Percentiles rank a stretch among this genome's conserved stretches.
Evolutionary conservation across 2,797 vertebrate species (phyloP).

Genomic region (Pseudopleuronectes americanus): DNA sequence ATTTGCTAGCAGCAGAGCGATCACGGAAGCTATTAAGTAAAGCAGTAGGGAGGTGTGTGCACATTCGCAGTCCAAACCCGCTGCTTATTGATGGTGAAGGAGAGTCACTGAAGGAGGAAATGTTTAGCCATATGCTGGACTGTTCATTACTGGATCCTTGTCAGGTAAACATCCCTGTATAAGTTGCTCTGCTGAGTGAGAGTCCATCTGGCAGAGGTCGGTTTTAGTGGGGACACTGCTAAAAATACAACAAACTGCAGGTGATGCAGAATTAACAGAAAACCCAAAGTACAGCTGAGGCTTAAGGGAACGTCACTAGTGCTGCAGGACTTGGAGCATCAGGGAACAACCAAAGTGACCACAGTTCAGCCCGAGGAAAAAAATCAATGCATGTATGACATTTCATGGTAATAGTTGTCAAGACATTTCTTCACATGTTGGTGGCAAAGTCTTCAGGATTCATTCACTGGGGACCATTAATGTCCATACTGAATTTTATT

Average conservation of each 20-base stretch:
- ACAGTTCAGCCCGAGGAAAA: background rate
- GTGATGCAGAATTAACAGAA: background rate
- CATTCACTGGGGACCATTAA: background rate
- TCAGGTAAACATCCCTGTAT: conserved; percentile 23
- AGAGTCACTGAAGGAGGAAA: conserved; percentile 45
- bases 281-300: background rate
- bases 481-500: background rate
- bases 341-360: background rate
- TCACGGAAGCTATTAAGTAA: conserved; percentile 69
- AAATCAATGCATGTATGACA: background rate
- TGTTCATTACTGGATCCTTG: conserved; percentile 37
- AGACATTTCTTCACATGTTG: background rate
- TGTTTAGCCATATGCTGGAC: conserved; percentile 32
- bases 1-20: conserved; percentile 69
- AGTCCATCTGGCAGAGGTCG: conserved; percentile 11
- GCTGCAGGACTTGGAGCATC: background rate
- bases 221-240: conserved; percentile 15
- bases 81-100: conserved; percentile 27
- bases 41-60: conserved; percentile 62
- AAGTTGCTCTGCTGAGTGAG: conserved; percentile 16
- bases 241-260: conserved; percentile 23
- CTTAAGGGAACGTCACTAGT: background rate
- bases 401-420: background rate
- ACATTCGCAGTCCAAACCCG: conserved; percentile 52
- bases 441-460: background rate